Evolutionary conservation across 2,797 vertebrate species (phyloP).

Genomic region (Cryptoprocta ferox): DNA sequence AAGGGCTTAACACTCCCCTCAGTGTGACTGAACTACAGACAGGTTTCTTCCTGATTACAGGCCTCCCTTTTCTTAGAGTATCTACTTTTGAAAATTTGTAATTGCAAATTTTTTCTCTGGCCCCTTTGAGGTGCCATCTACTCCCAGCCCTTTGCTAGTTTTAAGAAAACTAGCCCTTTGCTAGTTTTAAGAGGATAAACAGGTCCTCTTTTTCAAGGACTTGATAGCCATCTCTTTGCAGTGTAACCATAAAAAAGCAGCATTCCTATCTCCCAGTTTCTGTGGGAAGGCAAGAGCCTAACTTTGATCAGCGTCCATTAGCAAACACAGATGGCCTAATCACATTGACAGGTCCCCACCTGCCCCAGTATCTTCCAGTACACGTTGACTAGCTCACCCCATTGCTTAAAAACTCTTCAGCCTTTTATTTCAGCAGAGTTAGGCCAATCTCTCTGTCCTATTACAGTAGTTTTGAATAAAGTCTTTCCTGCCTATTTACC

Average conservation of each 20-base stretch:
- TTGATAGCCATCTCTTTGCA: background rate
- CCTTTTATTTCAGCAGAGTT: background rate
- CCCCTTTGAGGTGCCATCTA: background rate
- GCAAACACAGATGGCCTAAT: background rate
- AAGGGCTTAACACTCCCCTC: background rate
- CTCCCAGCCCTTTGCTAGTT: background rate
- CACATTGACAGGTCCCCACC: background rate
- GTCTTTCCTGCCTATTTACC: background rate
- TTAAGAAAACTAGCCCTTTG: background rate
- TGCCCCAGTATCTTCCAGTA: background rate
- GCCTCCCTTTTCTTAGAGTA: background rate
- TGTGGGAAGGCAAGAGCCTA: background rate
- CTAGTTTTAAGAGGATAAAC: background rate
- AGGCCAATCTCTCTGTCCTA: background rate
- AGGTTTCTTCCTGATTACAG: background rate
- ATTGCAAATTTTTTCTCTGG: background rate
- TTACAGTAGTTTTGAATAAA: background rate
- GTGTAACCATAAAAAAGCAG: background rate
- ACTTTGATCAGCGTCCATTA: background rate
- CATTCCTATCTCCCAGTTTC: background rate
- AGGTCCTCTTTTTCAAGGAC: background rate
- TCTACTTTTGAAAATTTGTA: background rate
- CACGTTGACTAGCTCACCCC: background rate
- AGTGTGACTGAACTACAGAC: background rate
- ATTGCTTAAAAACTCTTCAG: background rate